Percentiles rank a stretch among this genome's conserved stretches.
Evolutionary conservation across 2,888 invertebrate species (phyloP).

Genomic region (Platycnemis pennipes): DNA sequence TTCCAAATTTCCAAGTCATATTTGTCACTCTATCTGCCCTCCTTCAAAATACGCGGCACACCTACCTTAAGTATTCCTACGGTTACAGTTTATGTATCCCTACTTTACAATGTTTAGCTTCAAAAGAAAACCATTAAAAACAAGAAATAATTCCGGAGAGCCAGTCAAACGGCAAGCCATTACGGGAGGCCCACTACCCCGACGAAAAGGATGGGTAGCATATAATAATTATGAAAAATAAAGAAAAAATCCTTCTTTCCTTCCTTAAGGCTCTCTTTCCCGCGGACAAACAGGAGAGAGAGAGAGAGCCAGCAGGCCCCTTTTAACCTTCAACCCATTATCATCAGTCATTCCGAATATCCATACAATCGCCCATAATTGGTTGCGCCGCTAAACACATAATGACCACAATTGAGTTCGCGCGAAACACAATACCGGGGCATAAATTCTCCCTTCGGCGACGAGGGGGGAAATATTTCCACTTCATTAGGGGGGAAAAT

Average conservation of each 20-base stretch:
- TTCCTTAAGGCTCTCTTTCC: not conserved
- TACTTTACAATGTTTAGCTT: too few relatives aligned
- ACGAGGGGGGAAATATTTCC: not conserved
- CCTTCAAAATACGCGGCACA: too few relatives aligned
- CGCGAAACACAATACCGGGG: conserved; percentile 24
- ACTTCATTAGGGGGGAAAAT: conserved; percentile 17
- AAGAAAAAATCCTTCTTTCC: not conserved
- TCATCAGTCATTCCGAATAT: conserved; percentile 33
- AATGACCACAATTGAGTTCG: conserved; percentile 23
- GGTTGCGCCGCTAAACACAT: conserved; percentile 30
- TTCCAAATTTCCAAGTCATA: too few relatives aligned
- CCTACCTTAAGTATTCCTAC: too few relatives aligned
- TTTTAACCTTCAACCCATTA: conserved; percentile 24
- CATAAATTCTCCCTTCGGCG: not conserved
- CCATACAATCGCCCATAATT: conserved; percentile 28
- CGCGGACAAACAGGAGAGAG: not conserved
- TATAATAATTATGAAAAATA: not conserved
- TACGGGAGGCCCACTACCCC: not conserved
- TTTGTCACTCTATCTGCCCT: too few relatives aligned
- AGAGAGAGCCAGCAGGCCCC: not conserved
- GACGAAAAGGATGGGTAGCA: not conserved
- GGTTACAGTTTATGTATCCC: too few relatives aligned
- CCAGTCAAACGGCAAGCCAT: not conserved
- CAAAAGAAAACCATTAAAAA: too few relatives aligned
- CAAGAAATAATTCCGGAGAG: not conserved